Evolutionary conservation across 2,113 vertebrate genomes (phyloP), one percentile per base, ranked within the genome.

Genomic region (Dasypus novemcinctus): DNA sequence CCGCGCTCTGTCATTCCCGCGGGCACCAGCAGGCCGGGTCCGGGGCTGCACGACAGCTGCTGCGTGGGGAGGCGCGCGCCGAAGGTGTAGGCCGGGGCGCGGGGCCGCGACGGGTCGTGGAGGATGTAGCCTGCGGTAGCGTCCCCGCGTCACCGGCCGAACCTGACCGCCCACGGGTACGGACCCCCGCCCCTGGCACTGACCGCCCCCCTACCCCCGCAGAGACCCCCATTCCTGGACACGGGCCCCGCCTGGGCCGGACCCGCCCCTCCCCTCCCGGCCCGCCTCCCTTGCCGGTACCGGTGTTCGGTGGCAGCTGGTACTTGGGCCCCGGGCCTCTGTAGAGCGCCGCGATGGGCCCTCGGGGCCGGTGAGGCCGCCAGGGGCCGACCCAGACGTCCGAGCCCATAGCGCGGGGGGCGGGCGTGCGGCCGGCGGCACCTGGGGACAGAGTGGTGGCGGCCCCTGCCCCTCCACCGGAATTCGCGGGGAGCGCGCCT

Each of bases 281-380:
- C 33, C 3, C 94, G 92, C 88, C 94, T 20, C 61, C 61, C 83
- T 46, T 33, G 31, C 78, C 15, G 20, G 97, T 98, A 99, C 99
- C 98, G 78, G 97, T 98, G 86, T 97, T 98, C 92, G 98, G 97
- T 90, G 99, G 98, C 95, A 98, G 98, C 97, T 98, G 95, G 96
- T 99, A 99, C 52, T 99, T 99, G 98, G 98, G 99, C 69, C 98
- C 99, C 52, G 99, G 99, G 98, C 99, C 98, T 96, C 98, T 95
- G 98, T 98, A 98, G 95, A 98, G 98, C 95, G 99, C 99, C 12
- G 99, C 98, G 97, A 99, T 99, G 97, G 99, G 99, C 84, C 99
- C 99, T 76, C 98, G 98, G 18, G 99, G 98, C 63, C 95, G 98
- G 96, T 99, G 99, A 4, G 99, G 99, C 84, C 98, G 98, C 99